phyloP scores from a whole-genome alignment of 2,888 invertebrate species.

The Ectobius pallidus region DNA sequence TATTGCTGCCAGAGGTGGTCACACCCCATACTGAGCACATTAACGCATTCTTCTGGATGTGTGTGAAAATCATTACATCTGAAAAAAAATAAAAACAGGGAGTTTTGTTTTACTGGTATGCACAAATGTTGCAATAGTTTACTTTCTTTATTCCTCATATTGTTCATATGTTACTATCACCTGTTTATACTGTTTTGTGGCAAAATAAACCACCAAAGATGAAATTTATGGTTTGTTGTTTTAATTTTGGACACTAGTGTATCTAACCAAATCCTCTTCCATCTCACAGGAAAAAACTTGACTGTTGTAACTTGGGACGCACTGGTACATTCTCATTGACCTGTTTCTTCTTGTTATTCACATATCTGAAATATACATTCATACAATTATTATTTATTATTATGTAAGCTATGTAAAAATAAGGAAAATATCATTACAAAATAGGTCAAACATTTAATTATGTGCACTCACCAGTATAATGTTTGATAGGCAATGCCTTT shows the following conservation, averaged over 20 bases:
- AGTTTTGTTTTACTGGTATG: too few species aligned
- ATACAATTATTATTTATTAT: neutral
- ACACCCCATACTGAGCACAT: neutral
- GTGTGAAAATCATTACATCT: too few species aligned
- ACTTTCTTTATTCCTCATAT: too few species aligned
- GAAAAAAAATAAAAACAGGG: too few species aligned
- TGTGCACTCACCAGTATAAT: neutral
- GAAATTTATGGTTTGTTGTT: too few species aligned
- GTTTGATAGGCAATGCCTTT: neutral
- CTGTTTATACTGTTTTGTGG: too few species aligned
- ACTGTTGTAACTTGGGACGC: neutral
- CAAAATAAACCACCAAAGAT: too few species aligned
- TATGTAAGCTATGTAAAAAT: neutral
- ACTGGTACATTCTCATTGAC: neutral
- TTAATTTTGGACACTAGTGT: too few species aligned
- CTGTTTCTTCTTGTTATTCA: neutral
- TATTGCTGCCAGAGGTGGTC: slow-evolving; percentile 17
- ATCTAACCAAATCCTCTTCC: too few species aligned
- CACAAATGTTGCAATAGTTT: too few species aligned
- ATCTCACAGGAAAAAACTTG: neutral
- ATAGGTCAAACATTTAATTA: neutral
- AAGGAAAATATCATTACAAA: neutral
- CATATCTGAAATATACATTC: neutral
- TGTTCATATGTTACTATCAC: too few species aligned
- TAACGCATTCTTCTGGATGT: too few species aligned